Base-by-base conservation (phyloP, 2,888 invertebrate species). In the Drosophila austrosaltans region DNA sequence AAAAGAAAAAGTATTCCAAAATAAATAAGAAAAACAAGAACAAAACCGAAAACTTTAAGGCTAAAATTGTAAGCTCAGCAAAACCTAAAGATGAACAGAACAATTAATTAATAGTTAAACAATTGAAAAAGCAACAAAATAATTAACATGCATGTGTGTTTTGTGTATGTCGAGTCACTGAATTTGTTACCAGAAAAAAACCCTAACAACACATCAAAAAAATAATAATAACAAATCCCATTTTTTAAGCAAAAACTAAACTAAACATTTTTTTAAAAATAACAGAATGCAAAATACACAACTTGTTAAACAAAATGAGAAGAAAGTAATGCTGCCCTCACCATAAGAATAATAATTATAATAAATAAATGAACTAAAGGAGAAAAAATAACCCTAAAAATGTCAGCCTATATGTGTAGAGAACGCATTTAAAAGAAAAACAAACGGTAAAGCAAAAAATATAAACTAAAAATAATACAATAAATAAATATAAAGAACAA, bases 1-100 rank as follows among this genome's bases (percentile, higher is more conserved):
- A 70, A 28, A 71, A 81, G 88, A 70, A 28, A 71, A 81, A 83
- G 89, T 83, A 86, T 88, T 83, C 76, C 81, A 88, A 80, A 75
- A 25, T 25, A 48, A 48, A 48, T 42, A 42, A 42, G 42, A 42
- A 16, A 42, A 42, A 12, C 3, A 20, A 28, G 66, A 40, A 40
- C 3, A 6, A 57, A 57, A 36, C 22, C 22, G 10, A 67, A 63
- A 79, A 71, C 44, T 53, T 76, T 80, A 76, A 76, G 75, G 75
- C 69, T 57, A 84, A 74, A 59, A 39, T 22, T 69, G 53, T 89
- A 84, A 89, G 79, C 82, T 68, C 76, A 81, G 87, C 73, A 77
- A 83, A 48, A 25, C 25, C 22, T 48, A 48, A 66, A 71, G 73
- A 87, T 79, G 87, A 89, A 87, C 89, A 89, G 81, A 81, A 69